These are phyloP conservation scores for Drosophila aff. DNA, from an alignment of 1,140 invertebrate species.

Conservation along the genomic window DNA sequence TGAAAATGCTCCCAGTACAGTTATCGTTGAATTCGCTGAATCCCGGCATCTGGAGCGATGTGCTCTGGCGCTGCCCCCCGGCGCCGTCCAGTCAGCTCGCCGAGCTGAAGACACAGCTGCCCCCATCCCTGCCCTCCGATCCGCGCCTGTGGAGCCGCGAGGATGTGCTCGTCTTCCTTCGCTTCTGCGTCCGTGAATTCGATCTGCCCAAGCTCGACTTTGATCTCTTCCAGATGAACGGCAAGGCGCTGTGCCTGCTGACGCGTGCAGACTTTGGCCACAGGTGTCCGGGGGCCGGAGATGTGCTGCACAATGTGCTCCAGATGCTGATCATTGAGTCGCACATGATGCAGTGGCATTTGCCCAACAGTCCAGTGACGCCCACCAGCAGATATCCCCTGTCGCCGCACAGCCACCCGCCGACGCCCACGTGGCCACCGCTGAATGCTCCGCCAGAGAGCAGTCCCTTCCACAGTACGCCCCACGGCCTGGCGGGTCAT, in stretches of 20 bases:
- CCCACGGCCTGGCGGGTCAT: slow-evolving; percentile 86
- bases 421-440: slow-evolving; percentile 91
- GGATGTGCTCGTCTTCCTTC: slow-evolving; percentile 94
- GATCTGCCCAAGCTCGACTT: slow-evolving; percentile 96
- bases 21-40: slow-evolving; percentile 87
- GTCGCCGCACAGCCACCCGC: slow-evolving; percentile 91
- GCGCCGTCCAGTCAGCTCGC: slow-evolving; percentile 89
- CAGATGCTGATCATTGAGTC: slow-evolving; percentile 94
- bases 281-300: slow-evolving; percentile 95
- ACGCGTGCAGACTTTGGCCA: slow-evolving; percentile 96
- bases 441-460: slow-evolving; percentile 87
- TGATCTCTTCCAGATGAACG: slow-evolving; percentile 99
- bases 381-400: slow-evolving; percentile 93
- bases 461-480: slow-evolving; percentile 87
- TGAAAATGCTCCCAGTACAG: slow-evolving; percentile 89
- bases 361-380: slow-evolving; percentile 93
- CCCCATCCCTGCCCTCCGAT: slow-evolving; percentile 92
- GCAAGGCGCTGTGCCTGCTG: slow-evolving; percentile 96
- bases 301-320: slow-evolving; percentile 96
- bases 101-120: slow-evolving; percentile 94
- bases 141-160: slow-evolving; percentile 95
- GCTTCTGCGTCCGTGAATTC: slow-evolving; percentile 97
- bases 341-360: slow-evolving; percentile 89
- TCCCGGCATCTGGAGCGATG: slow-evolving; percentile 89
- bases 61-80: slow-evolving; percentile 93